Conservation (phyloP, 1,140 invertebrate genomes). For the Augochlora pura region DNA sequence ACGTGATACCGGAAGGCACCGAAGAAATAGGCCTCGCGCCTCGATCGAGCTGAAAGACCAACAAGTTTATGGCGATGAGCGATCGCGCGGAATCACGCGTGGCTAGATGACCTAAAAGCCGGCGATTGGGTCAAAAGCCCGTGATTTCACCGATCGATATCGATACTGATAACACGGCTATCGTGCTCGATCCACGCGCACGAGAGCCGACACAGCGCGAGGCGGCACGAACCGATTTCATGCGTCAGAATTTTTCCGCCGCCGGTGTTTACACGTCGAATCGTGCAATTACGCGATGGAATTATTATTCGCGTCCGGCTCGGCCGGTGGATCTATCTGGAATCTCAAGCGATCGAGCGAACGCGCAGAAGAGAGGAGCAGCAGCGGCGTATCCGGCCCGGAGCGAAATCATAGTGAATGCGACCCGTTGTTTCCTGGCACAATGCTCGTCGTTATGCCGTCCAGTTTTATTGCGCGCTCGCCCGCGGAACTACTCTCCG, state of each 20-base stretch:
- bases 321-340: background rate
- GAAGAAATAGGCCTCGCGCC: no score
- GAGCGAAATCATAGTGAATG: slow-evolving; percentile 25
- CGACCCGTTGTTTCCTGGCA: slow-evolving; percentile 19
- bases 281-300: slow-evolving; percentile 2
- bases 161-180: background rate
- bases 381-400: background rate
- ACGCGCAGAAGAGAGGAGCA: background rate
- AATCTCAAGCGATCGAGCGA: slow-evolving; percentile 25
- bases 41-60: background rate
- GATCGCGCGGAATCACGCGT: background rate
- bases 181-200: background rate
- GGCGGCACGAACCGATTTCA: no score
- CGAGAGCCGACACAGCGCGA: background rate
- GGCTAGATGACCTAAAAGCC: background rate
- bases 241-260: background rate
- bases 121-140: background rate
- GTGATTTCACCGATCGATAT: background rate
- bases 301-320: slow-evolving; percentile 10
- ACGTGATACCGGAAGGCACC: background rate
- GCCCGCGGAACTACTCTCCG: slow-evolving; percentile 4
- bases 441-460: slow-evolving; percentile 28
- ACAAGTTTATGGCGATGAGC: background rate
- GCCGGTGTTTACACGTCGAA: background rate
- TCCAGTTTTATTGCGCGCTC: slow-evolving; percentile 16